Base-by-base conservation (phyloP, 53 echinoderm and acorn worm genomes). In the Echinometra lucunter region DNA sequence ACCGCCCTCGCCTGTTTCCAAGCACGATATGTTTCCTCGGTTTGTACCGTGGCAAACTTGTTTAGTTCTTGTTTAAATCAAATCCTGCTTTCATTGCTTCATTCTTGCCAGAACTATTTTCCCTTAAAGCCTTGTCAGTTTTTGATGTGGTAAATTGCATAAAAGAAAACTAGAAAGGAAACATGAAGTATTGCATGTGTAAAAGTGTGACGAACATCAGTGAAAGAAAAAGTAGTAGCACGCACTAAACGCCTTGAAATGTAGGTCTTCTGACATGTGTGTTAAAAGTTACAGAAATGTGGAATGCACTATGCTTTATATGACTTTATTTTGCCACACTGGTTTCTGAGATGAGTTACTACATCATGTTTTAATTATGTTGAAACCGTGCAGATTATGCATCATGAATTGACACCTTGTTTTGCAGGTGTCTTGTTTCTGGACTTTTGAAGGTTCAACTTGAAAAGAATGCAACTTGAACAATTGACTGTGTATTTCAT, bases 11-110 rank as follows among this genome's bases (percentile, higher is more conserved):
- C 92, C 92, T 47, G 92, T 92, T 47, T 57, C 92, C 53, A 74
- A 92, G 92, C 92, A 92, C 92, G 92, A 92, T 32, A 30, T 92
- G 75, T 92, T 92, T 78, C 92, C 92, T 37, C 78, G 92, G 92
- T 92, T 92, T 35, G 92, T 92, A 92, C 92, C 92, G 78, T 78
- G 92, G 92, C 92, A 57, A 74, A 78, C 57, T 78, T 17, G 5
- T 74, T 45, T 16, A 4, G 27, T 85, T 85, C 37, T 85, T 85
- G 27, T 49, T 85, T 85, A n/a, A n/a, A 44, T 85, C 47, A 85
- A 49, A 85, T 85, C n/a, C 1, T 17, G 85, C 30, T 78, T 42
- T 72, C 44, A 81, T 81, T 44, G 81, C 81, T 81, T 16, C 25
- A 42, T 10, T 85, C 49, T 85, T 85, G 49, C 28, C 85, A 49